phyloP scores from a whole-genome alignment of 2,888 invertebrate species.

The Amphipoea oculea region DNA sequence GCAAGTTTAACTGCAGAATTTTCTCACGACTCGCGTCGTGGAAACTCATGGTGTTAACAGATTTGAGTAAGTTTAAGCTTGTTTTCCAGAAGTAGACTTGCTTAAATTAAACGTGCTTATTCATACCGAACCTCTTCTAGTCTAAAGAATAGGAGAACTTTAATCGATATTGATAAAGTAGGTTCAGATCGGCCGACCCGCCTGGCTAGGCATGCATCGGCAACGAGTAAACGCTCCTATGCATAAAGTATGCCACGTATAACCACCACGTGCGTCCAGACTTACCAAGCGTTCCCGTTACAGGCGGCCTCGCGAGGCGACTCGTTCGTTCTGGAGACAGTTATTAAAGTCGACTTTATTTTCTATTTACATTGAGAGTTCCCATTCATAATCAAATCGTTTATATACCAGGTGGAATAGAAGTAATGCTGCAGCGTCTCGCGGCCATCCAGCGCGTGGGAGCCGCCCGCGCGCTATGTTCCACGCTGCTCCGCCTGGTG shows the following conservation, averaged over 20 bases:
- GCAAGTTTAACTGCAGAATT: not conserved
- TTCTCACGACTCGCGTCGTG: not conserved
- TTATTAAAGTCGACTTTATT: not conserved
- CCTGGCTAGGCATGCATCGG: not conserved
- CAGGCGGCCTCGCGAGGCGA: not conserved
- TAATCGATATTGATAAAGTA: not conserved
- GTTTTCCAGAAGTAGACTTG: not conserved
- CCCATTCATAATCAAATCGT: not conserved
- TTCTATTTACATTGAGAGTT: not conserved
- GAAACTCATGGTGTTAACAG: no score
- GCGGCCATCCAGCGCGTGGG: constrained; percentile 96
- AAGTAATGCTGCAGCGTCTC: constrained; percentile 96
- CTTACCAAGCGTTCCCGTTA: not conserved
- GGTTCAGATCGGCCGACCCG: not conserved
- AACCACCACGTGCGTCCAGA: not conserved
- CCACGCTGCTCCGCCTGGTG: constrained; percentile 97
- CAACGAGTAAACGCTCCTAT: not conserved
- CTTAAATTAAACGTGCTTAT: no score
- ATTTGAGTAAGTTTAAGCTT: not conserved
- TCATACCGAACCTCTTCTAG: not conserved
- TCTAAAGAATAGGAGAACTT: not conserved
- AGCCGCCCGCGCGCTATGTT: constrained; percentile 96
- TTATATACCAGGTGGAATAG: constrained; percentile 86
- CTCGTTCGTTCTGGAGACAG: not conserved
- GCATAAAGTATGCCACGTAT: not conserved